Evolutionary conservation across 2,113 vertebrate species (phyloP).

Genomic region (Felis chaus): DNA sequence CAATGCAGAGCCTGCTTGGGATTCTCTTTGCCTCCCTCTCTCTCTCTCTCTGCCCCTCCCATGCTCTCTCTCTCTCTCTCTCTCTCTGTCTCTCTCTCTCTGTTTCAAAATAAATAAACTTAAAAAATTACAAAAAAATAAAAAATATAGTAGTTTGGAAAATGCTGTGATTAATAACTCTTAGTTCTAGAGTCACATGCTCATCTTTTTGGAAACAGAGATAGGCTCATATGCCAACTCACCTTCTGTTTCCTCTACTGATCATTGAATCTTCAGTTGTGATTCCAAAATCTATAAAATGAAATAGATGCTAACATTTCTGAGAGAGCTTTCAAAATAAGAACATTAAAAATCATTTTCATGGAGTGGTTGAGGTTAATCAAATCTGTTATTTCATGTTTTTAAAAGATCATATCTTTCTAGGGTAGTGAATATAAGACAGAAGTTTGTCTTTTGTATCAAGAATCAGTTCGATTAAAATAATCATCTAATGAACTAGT

Average conservation of each 20-base stretch:
- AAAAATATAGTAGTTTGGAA: background rate
- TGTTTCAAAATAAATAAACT: too few species aligned
- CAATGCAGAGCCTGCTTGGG: too few species aligned
- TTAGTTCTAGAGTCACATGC: background rate
- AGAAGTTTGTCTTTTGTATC: background rate
- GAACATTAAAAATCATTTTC: conserved; percentile 3
- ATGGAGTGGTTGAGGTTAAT: background rate
- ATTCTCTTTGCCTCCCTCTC: too few species aligned
- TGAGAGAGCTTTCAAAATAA: background rate
- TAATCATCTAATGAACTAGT: background rate
- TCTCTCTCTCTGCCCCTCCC: too few species aligned
- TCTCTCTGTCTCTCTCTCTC: too few species aligned
- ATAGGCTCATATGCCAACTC: background rate
- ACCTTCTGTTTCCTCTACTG: background rate
- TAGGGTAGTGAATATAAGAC: background rate
- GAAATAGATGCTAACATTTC: conserved; percentile 12
- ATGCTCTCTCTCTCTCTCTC: too few species aligned
- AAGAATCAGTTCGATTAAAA: background rate
- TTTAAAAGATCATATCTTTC: background rate
- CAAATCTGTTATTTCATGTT: background rate
- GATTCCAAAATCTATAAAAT: background rate
- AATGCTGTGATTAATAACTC: background rate
- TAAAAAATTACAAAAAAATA: too few species aligned
- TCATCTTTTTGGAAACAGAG: conserved; percentile 23
- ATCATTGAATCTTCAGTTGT: background rate